Evolutionary conservation across 1,140 invertebrate species (phyloP).

Genomic region (Nylanderia fulva): DNA sequence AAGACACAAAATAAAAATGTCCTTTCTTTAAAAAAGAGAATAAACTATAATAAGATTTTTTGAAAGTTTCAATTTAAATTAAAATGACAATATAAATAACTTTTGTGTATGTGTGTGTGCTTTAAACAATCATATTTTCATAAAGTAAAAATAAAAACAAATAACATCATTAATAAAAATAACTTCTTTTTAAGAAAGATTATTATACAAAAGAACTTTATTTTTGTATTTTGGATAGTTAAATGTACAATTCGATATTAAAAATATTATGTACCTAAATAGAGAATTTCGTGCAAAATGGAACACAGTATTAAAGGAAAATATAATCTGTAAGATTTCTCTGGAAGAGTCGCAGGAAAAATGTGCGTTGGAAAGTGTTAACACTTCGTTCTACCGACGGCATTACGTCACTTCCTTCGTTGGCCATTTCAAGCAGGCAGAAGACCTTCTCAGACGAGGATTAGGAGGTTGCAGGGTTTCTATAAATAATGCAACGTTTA

Average conservation of each 20-base stretch:
- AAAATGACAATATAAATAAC: background rate
- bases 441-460: conserved; percentile 74
- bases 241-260: background rate
- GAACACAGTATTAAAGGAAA: conserved; percentile 5
- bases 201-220: background rate
- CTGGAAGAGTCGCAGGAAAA: conserved; percentile 27
- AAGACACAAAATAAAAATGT: background rate
- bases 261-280: conserved; percentile 19
- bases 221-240: background rate
- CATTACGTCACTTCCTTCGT: conserved; percentile 68
- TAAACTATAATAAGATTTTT: background rate
- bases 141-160: background rate
- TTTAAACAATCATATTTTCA: background rate
- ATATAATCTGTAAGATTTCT: conserved; percentile 29
- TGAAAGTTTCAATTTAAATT: background rate
- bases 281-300: background rate
- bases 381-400: conserved; percentile 64
- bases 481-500: conserved; percentile 76
- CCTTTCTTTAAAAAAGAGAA: background rate
- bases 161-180: background rate
- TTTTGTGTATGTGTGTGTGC: no score
- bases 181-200: no score
- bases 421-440: conserved; percentile 72
- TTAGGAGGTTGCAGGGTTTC: conserved; percentile 74
- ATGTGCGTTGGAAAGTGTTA: conserved; percentile 61